Conservation (phyloP, 2,888 invertebrate species). For the Heteropelma amictum region DNA sequence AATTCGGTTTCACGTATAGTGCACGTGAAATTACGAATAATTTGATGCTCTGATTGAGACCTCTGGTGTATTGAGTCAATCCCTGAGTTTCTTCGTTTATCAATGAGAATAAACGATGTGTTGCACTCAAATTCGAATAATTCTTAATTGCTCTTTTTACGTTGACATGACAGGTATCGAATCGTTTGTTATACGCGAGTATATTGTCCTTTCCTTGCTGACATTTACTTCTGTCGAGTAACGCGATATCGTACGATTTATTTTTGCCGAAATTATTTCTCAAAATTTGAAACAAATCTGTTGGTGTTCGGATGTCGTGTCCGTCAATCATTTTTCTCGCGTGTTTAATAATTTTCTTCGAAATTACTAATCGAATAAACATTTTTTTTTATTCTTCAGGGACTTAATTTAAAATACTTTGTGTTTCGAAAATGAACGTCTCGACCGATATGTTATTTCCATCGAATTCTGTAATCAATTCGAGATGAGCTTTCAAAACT, state of each 20-base stretch:
- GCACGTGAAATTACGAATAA: constrained; percentile 15
- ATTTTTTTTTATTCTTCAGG: constrained; percentile 18
- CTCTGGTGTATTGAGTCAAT: neutral
- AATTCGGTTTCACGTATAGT: neutral
- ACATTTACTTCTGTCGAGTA: constrained; percentile 36
- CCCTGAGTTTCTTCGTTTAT: constrained; percentile 22
- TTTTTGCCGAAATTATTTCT: constrained; percentile 22
- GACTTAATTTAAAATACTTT: constrained; percentile 10
- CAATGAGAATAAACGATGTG: neutral
- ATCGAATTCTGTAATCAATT: constrained; percentile 31
- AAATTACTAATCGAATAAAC: constrained; percentile 30
- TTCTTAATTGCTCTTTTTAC: constrained; percentile 26
- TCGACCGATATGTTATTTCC: constrained; percentile 35
- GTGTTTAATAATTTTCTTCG: constrained; percentile 19
- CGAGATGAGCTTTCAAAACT: constrained; percentile 1
- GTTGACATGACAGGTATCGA: constrained; percentile 12
- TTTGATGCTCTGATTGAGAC: constrained; percentile 12
- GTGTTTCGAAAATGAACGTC: constrained; percentile 27
- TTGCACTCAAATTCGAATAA: neutral
- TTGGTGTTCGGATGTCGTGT: constrained; percentile 13
- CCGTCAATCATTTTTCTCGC: constrained; percentile 34
- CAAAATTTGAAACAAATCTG: constrained; percentile 22
- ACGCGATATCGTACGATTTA: constrained; percentile 25
- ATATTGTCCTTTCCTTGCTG: constrained; percentile 19
- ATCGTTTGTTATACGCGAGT: constrained; percentile 24